A percentile compares a stretch with the other conserved stretches of the same genome.
These are phyloP conservation scores for Chitala chitala DNA, from an alignment of 2,113 vertebrate species.

Conservation along the genomic window DNA sequence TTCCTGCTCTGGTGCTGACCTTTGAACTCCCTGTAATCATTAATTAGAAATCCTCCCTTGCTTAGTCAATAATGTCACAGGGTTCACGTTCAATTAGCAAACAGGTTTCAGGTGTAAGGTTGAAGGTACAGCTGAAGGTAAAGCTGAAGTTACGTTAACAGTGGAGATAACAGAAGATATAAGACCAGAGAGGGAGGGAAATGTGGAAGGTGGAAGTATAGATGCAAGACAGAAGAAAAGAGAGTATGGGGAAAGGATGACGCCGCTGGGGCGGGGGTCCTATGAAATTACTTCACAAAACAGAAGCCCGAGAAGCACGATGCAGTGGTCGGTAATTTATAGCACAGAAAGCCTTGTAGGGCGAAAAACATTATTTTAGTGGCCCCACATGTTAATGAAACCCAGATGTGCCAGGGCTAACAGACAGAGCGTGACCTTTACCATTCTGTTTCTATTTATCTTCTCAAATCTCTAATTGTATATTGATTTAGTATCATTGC, in stretches of 20 bases:
- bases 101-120: not conserved
- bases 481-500: not conserved
- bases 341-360: constrained; percentile 70
- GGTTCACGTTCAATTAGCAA: not conserved
- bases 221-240: not conserved
- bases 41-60: not conserved
- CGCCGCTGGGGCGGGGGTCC: constrained; percentile 19
- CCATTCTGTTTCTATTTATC: constrained; percentile 18
- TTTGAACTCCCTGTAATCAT: not conserved
- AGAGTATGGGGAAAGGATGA: not conserved
- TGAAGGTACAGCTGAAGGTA: too few species aligned
- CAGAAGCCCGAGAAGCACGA: constrained; percentile 50
- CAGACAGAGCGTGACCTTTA: constrained; percentile 64
- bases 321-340: constrained; percentile 72
- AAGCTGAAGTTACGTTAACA: not conserved
- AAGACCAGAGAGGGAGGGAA: not conserved
- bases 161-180: not conserved
- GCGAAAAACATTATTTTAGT: constrained; percentile 80
- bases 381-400: constrained; percentile 70
- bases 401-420: constrained; percentile 72
- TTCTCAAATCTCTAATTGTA: not conserved
- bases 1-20: constrained; percentile 7
- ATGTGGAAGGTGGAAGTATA: not conserved
- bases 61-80: not conserved
- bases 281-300: constrained; percentile 48